Evolutionary conservation across 2,113 vertebrate species (phyloP), one percentile per base, ranked within the genome.

Genomic region (Sminthopsis crassicaudata): DNA sequence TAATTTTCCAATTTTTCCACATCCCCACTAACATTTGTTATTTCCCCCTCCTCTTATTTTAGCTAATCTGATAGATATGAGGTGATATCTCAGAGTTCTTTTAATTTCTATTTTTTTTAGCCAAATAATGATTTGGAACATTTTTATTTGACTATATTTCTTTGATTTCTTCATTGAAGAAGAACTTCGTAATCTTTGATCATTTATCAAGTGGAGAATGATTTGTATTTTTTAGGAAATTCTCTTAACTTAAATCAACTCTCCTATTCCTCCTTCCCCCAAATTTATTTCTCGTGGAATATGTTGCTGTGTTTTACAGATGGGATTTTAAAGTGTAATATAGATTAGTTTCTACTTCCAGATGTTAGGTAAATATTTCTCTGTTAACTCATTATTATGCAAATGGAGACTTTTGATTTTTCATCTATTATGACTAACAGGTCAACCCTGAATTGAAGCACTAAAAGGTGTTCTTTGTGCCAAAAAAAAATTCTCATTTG

Each of bases 321-420:
- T 92, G 48, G 90, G 95, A 67, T 46, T 96, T 94, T 52, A 89
- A 93, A 22, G 90, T 92, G 60, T 93, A 92, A 89, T 95, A 8
- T 94, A 90, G 91, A 50, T 90, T 94, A 5, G 52, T 30, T 60
- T 60, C 10, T 12, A 22, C 93, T 94, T 48, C 4, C 91, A 3
- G 89, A 22, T 60, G 23, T 48, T 90, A 51, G 30, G 90, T 90
- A 90, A 91, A 91, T 25, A 91, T 92, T 95, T 94, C 22, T 84
- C 12, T 90, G 42, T 96, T 76, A n/a, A n/a, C 60, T 76, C 30
- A n/a, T 36, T 5, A n/a, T 76, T n/a, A n/a, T 7, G 1, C 67
- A 76, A 67, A 12, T 67, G 60, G 60, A 12, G 60, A 16, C 60
- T 67, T 36, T 67, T 67, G 19, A 30, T 67, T 67, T 67, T 67